Percentiles rank a stretch among this genome's conserved stretches.
These are phyloP conservation scores for Rhopalosiphum padi DNA, from an alignment of 1,140 invertebrate genomes.

Conservation along the genomic window DNA sequence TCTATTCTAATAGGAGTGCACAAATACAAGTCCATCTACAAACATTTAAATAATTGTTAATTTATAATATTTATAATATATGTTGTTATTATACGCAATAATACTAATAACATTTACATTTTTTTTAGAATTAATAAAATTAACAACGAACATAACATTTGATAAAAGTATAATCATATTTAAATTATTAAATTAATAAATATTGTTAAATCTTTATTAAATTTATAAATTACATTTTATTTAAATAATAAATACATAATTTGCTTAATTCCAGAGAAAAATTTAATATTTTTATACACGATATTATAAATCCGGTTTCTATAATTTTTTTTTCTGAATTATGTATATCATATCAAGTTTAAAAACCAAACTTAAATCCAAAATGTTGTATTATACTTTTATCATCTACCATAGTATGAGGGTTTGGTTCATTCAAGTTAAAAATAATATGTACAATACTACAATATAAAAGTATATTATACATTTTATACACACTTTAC, in stretches of 20 bases:
- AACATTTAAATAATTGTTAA: slow-evolving; percentile 57
- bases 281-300: too few relatives aligned
- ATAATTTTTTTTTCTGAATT: too few relatives aligned
- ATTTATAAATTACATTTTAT: too few relatives aligned
- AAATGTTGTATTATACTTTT: too few relatives aligned
- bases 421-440: background rate
- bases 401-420: background rate
- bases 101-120: background rate
- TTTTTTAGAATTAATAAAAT: too few relatives aligned
- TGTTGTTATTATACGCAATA: background rate
- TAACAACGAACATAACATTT: background rate
- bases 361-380: too few relatives aligned
- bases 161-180: background rate
- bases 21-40: slow-evolving; percentile 84
- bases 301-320: too few relatives aligned
- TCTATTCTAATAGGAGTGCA: slow-evolving; percentile 84
- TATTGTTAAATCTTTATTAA: too few relatives aligned
- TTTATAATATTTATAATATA: slow-evolving; percentile 22
- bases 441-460: background rate
- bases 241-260: too few relatives aligned
- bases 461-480: background rate
- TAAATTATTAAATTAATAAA: background rate
- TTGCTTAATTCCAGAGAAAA: background rate
- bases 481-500: background rate
- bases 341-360: too few relatives aligned